Conservation (phyloP, 2,888 invertebrate genomes). For the Agelastica alni region DNA sequence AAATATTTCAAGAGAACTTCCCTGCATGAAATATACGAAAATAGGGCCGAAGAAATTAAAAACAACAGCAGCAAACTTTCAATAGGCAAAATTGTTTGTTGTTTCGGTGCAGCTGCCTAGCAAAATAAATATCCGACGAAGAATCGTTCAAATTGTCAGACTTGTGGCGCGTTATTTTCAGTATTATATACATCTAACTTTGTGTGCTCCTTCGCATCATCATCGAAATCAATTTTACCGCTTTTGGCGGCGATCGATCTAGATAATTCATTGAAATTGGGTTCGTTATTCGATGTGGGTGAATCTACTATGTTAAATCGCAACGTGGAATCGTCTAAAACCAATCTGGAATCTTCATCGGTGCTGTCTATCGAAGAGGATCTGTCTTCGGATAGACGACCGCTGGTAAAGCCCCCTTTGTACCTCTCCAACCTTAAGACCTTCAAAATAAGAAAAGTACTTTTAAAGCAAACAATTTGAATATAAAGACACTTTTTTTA, state of each 20-base stretch:
- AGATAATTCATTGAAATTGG: constrained; percentile 28
- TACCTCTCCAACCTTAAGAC: constrained; percentile 74
- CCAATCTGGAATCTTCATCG: constrained; percentile 51
- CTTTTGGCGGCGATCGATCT: constrained; percentile 18
- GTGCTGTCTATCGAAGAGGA: constrained; percentile 53
- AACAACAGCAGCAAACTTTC: too few relatives aligned
- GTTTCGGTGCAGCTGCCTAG: too few relatives aligned
- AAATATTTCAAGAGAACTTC: too few relatives aligned
- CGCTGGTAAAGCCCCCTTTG: constrained; percentile 57
- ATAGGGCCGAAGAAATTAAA: too few relatives aligned
- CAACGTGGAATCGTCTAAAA: constrained; percentile 54
- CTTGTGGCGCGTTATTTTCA: constrained; percentile 30
- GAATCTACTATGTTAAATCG: constrained; percentile 48
- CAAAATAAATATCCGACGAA: too few relatives aligned
- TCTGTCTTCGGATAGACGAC: constrained; percentile 47
- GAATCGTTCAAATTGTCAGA: too few relatives aligned
- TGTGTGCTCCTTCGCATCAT: constrained; percentile 48
- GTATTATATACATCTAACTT: constrained; percentile 34
- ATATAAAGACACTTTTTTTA: too few relatives aligned
- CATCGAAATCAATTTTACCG: constrained; percentile 39
- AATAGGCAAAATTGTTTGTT: too few relatives aligned
- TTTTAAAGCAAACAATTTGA: too few relatives aligned
- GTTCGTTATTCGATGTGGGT: constrained; percentile 41
- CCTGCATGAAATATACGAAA: too few relatives aligned
- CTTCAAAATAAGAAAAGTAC: constrained; percentile 53